phyloP scores from a whole-genome alignment of 2,888 invertebrate species.

The Andrena minutula region DNA sequence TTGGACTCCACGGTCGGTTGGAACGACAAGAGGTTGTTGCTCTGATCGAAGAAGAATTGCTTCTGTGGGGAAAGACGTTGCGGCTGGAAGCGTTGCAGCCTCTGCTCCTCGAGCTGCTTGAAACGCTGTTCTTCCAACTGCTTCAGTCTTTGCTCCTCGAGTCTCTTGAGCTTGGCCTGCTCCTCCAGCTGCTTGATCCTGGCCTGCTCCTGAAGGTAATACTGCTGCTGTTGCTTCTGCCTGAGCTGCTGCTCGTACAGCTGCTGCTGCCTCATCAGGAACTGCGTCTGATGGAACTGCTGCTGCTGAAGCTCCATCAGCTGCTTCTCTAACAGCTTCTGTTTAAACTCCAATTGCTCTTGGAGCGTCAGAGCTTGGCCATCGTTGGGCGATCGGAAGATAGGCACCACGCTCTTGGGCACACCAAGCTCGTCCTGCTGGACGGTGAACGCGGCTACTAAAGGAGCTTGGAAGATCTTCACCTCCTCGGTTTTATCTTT shows the following conservation, averaged over 20 bases:
- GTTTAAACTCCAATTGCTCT: slow-evolving; percentile 88
- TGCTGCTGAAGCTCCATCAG: slow-evolving; percentile 89
- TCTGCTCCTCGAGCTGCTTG: slow-evolving; percentile 82
- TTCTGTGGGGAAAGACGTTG: slow-evolving; percentile 68
- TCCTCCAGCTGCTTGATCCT: slow-evolving; percentile 78
- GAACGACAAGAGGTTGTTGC: slow-evolving; percentile 70
- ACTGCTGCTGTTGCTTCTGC: slow-evolving; percentile 81
- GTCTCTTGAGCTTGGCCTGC: slow-evolving; percentile 70
- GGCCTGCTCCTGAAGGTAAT: slow-evolving; percentile 77
- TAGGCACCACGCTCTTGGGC: slow-evolving; percentile 92
- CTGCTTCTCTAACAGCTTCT: slow-evolving; percentile 90
- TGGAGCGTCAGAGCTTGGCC: slow-evolving; percentile 82
- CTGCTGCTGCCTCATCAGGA: slow-evolving; percentile 88
- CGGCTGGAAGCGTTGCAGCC: slow-evolving; percentile 82
- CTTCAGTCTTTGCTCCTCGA: slow-evolving; percentile 82
- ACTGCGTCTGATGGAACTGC: slow-evolving; percentile 90
- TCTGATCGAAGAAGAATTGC: slow-evolving; percentile 71
- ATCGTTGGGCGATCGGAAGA: slow-evolving; percentile 86
- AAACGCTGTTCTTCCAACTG: slow-evolving; percentile 68
- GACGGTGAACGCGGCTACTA: slow-evolving; percentile 94
- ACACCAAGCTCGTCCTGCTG: slow-evolving; percentile 92
- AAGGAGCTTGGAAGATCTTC: slow-evolving; percentile 92
- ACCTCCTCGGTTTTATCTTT: slow-evolving; percentile 86
- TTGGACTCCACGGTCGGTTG: slow-evolving; percentile 71
- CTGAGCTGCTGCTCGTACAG: slow-evolving; percentile 86